phyloP scores from a whole-genome alignment of 2,888 invertebrate species.

The Pherbina coryleti region DNA sequence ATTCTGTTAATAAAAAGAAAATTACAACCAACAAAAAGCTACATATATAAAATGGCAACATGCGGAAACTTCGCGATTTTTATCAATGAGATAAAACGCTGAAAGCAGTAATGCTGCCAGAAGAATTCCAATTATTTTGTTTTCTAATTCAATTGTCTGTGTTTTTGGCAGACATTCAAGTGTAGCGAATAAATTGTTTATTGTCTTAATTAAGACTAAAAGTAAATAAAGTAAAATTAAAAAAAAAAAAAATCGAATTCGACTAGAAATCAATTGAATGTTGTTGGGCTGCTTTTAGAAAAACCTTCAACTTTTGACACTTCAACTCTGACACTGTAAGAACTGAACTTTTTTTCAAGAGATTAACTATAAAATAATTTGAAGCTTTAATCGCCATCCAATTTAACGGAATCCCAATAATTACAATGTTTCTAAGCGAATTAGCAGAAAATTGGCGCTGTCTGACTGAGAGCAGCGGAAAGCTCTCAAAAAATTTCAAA shows the following conservation, averaged over 20 bases:
- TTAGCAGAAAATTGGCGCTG: too few species aligned
- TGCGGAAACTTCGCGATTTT: background rate
- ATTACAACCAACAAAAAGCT: background rate
- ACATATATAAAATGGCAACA: background rate
- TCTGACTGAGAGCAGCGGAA: too few species aligned
- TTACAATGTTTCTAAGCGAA: too few species aligned
- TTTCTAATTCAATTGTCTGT: background rate
- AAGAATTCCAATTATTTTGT: background rate
- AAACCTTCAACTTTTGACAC: too few species aligned
- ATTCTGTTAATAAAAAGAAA: background rate
- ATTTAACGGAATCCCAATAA: too few species aligned
- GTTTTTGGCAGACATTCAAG: slow-evolving; percentile 21
- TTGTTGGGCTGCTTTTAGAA: too few species aligned
- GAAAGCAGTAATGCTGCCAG: background rate
- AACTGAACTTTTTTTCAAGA: too few species aligned
- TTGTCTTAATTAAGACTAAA: background rate
- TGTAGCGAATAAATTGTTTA: slow-evolving; percentile 7
- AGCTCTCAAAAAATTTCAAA: too few species aligned
- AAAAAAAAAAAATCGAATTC: background rate
- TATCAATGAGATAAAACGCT: background rate
- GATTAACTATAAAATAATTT: too few species aligned
- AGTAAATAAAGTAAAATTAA: background rate
- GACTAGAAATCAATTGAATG: too few species aligned
- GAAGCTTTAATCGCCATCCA: too few species aligned
- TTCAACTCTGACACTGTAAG: too few species aligned